These are phyloP conservation scores for Vanessa atalanta DNA, from an alignment of 1,140 invertebrate genomes.

Conservation along the genomic window DNA sequence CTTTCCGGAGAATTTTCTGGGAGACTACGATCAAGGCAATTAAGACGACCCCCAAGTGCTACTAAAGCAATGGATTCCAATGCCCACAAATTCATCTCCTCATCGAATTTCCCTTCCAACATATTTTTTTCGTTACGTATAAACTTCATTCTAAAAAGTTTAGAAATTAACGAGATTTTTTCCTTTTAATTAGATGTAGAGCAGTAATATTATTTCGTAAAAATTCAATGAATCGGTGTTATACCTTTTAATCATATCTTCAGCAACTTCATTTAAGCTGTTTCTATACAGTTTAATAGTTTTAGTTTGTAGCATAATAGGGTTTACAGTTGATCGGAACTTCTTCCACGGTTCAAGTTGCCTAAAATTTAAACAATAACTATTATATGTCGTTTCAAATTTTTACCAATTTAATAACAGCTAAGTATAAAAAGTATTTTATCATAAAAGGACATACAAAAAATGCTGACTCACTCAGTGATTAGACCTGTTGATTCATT, in stretches of 20 bases:
- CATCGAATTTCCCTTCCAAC: constrained; percentile 81
- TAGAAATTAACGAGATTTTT: background rate
- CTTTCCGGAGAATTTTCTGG: constrained; percentile 79
- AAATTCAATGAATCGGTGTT: too few species aligned
- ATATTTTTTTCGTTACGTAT: constrained; percentile 78
- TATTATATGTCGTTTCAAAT: background rate
- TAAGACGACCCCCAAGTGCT: constrained; percentile 85
- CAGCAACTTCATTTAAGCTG: constrained; percentile 71
- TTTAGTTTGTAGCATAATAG: constrained; percentile 77
- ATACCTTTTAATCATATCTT: constrained; percentile 10
- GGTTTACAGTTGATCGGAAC: constrained; percentile 85
- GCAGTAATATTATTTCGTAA: too few species aligned
- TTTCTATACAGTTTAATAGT: constrained; percentile 72
- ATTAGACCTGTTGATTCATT: constrained; percentile 44
- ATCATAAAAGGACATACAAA: too few species aligned
- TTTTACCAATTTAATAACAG: background rate
- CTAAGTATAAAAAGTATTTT: too few species aligned
- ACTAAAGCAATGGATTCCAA: constrained; percentile 86
- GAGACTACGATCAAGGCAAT: constrained; percentile 81
- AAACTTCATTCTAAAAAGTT: constrained; percentile 75
- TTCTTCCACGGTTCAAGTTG: constrained; percentile 90
- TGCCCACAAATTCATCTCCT: constrained; percentile 85
- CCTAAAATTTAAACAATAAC: constrained; percentile 72
- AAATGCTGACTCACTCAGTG: constrained; percentile 44
- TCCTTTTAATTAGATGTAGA: background rate